Evolutionary conservation across 2,113 vertebrate species (phyloP), one percentile per base, ranked within the genome.

Genomic region (Pteruthius melanotis): DNA sequence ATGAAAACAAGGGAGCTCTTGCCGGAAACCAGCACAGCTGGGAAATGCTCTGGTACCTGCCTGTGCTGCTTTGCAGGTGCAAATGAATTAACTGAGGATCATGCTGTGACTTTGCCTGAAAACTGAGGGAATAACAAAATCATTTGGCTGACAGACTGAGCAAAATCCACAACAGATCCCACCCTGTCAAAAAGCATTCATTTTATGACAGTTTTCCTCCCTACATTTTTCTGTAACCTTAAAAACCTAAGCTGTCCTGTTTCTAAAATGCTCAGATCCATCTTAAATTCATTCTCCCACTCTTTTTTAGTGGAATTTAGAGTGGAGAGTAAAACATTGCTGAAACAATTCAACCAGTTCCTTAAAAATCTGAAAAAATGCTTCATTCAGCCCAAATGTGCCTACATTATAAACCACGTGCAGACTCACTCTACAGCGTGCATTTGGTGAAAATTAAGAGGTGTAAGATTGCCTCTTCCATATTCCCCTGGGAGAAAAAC

Each of bases 111-210:
- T 54, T 85, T 63, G 33, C 16, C 7, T 9, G 50, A 92, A 71
- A 95, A 56, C 50, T n/a, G 68, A 63, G 11, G 13, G 68, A 94
- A 23, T 80, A 90, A 72, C 4, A 54, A 70, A 89, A 77, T 74
- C 45, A 50, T 66, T 39, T 83, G 66, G n/a, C n/a, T 90, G 53
- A 79, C 40, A 90, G 54, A 59, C 68, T 83, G 72, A 78, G 71
- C 30, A 80, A 93, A 89, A 92, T 20, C 76, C 79, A 47, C 52
- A 76, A 28, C 39, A 66, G 33, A 79, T 52, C 40, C 35, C 17
- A 77, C 33, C 35, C 78, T 64, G 76, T 77, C 88, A 89, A 86
- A 92, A 83, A 42, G 21, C 39, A 74, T 83, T 88, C 7, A 4
- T 90, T 94, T 70, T 61, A 71, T 88, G 49, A 61, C 47, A 37